Conservation (phyloP, 2,113 vertebrate genomes). For the Ctenodactylus gundi region DNA sequence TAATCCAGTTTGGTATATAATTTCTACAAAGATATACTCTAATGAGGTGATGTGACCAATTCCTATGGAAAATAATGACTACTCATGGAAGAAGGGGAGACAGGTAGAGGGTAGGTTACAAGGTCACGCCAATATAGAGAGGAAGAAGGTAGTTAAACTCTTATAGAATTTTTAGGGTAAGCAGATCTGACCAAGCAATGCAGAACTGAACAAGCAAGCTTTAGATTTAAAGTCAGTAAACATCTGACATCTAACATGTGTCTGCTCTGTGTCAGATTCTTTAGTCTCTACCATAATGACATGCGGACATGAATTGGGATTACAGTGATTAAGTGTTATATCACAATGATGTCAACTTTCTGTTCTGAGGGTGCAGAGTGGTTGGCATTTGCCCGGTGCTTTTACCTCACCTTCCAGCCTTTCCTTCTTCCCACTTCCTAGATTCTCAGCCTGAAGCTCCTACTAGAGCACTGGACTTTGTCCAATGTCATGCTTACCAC, state of each 20-base stretch:
- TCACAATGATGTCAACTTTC: background rate
- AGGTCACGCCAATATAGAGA: background rate
- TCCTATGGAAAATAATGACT: background rate
- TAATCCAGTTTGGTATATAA: background rate
- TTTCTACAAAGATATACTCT: background rate
- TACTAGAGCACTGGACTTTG: background rate
- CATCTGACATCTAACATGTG: background rate
- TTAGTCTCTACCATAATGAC: background rate
- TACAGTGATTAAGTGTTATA: fast-evolving
- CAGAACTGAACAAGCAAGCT: background rate
- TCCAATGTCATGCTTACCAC: background rate
- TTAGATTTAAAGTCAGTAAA: background rate
- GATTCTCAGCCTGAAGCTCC: background rate
- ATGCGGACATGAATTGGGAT: fast-evolving
- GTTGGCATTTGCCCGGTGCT: background rate
- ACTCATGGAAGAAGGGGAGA: background rate
- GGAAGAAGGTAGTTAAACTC: background rate
- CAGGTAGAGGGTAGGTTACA: too few species aligned
- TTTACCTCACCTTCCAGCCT: background rate
- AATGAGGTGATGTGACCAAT: background rate
- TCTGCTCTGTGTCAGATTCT: background rate
- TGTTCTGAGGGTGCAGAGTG: fast-evolving
- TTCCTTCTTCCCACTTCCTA: background rate
- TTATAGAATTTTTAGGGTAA: background rate
- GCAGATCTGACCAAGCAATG: background rate